Evolutionary conservation across 2,113 vertebrate genomes (phyloP), one percentile per base, ranked within the genome.

Genomic region (Larimichthys crocea): DNA sequence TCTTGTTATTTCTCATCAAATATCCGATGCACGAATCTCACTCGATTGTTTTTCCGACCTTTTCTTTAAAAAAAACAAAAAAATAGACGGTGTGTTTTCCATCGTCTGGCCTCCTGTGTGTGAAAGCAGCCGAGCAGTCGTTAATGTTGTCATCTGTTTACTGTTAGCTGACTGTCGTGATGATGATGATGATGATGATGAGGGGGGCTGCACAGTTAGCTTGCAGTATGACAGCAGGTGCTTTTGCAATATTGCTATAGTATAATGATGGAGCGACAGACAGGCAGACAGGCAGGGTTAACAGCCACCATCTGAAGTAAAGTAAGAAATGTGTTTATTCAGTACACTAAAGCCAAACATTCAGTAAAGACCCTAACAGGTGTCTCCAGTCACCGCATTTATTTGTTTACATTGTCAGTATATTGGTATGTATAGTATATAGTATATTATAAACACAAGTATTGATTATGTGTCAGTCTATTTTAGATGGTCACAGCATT

Each of bases 191-290:
- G 31, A 7, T 31, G 31, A 1, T 24, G 24, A 24, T 24, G 31
- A 6, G 31, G 56, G 71, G 83, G 67, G 59, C 83, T 68, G 65
- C 46, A 59, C 3, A 5, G 46, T 29, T 65, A 72, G 63, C 80
- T 49, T 70, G 50, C 52, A 49, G 48, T 35, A 3, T 44, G 24
- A 12, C 65, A 53, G 79, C 84, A 80, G 79, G 86, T 89, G 76
- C 64, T 73, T 81, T 64, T 80, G 17, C 40, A 42, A 29, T 11
- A 10, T 52, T 42, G 49, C 49, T 64, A 14, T 42, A 16, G 56
- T 48, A 17, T 49, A 46, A n/a, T 60, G 8, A 74, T 77, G 70
- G 20, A 40, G 52, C 55, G 66, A 59, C 31, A 35, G 31, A 35
- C 31, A 31, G 29, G 53, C n/a, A 57, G 15, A 24, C 22, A 52